These are phyloP conservation scores for Napeogenes inachia DNA, from an alignment of 2,888 invertebrate genomes.

Conservation along the genomic window DNA sequence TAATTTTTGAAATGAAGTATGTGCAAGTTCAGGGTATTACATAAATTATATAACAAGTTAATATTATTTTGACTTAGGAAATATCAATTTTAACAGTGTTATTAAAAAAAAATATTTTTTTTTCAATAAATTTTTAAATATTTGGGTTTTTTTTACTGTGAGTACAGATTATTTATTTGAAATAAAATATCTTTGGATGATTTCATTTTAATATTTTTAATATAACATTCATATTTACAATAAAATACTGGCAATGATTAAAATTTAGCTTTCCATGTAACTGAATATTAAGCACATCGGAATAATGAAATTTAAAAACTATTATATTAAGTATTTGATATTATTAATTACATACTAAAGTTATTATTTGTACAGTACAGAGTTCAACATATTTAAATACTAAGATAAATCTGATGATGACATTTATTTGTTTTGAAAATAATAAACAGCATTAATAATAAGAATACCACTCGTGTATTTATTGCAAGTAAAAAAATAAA, in stretches of 20 bases:
- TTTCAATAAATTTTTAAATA: slow-evolving; percentile 65
- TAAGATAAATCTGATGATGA: background rate
- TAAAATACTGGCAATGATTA: slow-evolving; percentile 75
- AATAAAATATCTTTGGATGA: slow-evolving; percentile 39
- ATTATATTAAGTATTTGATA: slow-evolving; percentile 26
- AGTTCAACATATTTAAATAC: slow-evolving; percentile 22
- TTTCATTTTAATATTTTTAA: slow-evolving; percentile 64
- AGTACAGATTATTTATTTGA: slow-evolving; percentile 6
- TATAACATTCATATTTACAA: slow-evolving; percentile 75
- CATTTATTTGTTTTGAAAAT: background rate
- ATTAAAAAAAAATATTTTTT: slow-evolving; percentile 64
- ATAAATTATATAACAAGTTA: slow-evolving; percentile 54
- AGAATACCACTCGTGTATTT: background rate
- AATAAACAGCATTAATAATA: background rate
- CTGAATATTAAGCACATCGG: slow-evolving; percentile 33
- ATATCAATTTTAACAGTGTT: slow-evolving; percentile 58
- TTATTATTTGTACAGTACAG: slow-evolving; percentile 37
- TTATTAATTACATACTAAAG: slow-evolving; percentile 27
- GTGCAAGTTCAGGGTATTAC: slow-evolving; percentile 67
- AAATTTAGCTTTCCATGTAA: slow-evolving; percentile 49
- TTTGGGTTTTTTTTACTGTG: slow-evolving; percentile 14
- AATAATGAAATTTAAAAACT: slow-evolving; percentile 20
- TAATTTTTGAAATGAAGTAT: slow-evolving; percentile 49
- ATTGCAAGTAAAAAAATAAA: no score
- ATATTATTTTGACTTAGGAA: slow-evolving; percentile 52